A percentile compares a stretch with the other conserved stretches of the same genome.
These are phyloP conservation scores for Nezara viridula DNA, from an alignment of 2,888 invertebrate species.

Conservation along the genomic window DNA sequence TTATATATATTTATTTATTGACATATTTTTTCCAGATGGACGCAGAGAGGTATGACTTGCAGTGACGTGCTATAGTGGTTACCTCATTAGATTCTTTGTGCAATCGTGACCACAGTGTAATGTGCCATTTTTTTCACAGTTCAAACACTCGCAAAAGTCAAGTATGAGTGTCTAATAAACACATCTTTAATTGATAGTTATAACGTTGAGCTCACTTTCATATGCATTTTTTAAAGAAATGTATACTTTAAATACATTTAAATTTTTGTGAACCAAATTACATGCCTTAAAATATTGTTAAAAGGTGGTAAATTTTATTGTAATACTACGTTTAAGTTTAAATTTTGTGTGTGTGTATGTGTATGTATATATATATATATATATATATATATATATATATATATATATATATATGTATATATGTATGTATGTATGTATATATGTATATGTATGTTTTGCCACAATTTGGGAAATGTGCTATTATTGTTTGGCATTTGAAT, in stretches of 20 bases:
- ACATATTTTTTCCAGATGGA: conserved; percentile 63
- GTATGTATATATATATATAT: neutral
- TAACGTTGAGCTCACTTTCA: conserved; percentile 55
- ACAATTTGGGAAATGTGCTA: conserved; percentile 8
- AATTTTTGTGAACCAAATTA: conserved; percentile 55
- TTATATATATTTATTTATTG: neutral
- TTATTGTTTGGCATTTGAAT: conserved; percentile 16
- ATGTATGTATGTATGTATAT: neutral
- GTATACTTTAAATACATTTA: conserved; percentile 52
- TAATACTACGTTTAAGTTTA: conserved; percentile 48
- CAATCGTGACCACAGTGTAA: conserved; percentile 64
- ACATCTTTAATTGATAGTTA: conserved; percentile 45
- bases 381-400: conserved; percentile 24
- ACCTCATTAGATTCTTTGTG: conserved; percentile 62
- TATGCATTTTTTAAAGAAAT: conserved; percentile 52
- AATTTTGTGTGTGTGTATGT: neutral
- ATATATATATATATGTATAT: neutral
- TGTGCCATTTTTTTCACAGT: conserved; percentile 63
- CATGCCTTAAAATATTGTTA: conserved; percentile 55
- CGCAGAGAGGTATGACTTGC: conserved; percentile 64
- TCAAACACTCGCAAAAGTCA: conserved; percentile 56
- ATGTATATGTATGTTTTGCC: neutral
- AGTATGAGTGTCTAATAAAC: conserved; percentile 61
- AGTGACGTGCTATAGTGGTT: conserved; percentile 63
- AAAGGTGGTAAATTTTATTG: conserved; percentile 49